phyloP scores from a whole-genome alignment of 2,888 invertebrate genomes.

The Sympetrum striolatum region DNA sequence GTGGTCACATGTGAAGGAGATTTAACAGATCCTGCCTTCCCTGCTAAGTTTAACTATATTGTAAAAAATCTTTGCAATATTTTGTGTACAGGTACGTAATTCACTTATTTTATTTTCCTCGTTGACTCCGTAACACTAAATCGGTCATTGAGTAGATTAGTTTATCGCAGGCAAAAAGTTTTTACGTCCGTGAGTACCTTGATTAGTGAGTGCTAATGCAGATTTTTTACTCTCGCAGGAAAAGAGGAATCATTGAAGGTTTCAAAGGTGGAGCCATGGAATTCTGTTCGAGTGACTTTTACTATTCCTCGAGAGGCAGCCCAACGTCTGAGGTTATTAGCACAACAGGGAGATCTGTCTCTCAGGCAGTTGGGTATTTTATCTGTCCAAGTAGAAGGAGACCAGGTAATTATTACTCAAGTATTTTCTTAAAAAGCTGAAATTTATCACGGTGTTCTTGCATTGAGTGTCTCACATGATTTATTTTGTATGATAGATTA shows the following conservation, averaged over 20 bases:
- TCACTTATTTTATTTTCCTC: background rate
- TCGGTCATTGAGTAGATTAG: no score
- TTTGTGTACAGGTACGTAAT: slow-evolving; percentile 73
- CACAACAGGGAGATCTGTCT: slow-evolving; percentile 87
- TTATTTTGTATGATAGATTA: no score
- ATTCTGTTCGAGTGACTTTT: slow-evolving; percentile 96
- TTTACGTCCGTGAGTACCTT: no score
- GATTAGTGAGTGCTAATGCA: background rate
- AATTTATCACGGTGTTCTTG: no score
- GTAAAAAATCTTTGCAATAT: slow-evolving; percentile 79
- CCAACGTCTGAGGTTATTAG: slow-evolving; percentile 86
- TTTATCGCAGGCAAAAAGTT: no score
- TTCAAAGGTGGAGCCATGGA: slow-evolving; percentile 95
- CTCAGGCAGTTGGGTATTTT: slow-evolving; percentile 92
- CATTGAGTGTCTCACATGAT: no score
- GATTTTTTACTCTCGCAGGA: slow-evolving; percentile 53
- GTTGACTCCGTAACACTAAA: background rate
- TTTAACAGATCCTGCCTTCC: slow-evolving; percentile 86
- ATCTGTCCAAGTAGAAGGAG: slow-evolving; percentile 85
- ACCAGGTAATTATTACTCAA: slow-evolving; percentile 55
- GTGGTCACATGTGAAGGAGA: slow-evolving; percentile 93
- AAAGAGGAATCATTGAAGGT: slow-evolving; percentile 67
- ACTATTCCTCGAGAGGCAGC: slow-evolving; percentile 97
- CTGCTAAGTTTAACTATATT: slow-evolving; percentile 78
- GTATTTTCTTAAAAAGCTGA: background rate